Evolutionary conservation across 2,113 vertebrate species (phyloP).

Genomic region (Pseudorectes ferrugineus): DNA sequence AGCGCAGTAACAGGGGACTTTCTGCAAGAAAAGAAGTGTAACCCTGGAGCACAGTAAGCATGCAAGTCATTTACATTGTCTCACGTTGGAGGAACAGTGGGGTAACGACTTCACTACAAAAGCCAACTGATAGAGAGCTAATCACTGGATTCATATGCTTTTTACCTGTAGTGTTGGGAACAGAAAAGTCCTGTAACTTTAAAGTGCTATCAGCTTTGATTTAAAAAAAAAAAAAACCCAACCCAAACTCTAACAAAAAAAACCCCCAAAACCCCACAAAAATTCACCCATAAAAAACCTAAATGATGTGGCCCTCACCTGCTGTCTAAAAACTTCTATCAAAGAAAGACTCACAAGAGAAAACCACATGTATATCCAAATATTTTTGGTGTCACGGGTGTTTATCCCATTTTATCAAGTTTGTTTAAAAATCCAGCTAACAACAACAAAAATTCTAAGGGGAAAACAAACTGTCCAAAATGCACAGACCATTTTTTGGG

Average conservation of each 20-base stretch:
- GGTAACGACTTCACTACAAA: neutral
- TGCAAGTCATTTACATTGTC: neutral
- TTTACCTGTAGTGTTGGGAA: neutral
- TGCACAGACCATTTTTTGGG: neutral
- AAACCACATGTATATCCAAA: neutral
- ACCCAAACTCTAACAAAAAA: neutral
- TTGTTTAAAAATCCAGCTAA: neutral
- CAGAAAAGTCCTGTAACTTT: neutral
- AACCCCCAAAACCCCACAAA: neutral
- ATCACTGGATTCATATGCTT: neutral
- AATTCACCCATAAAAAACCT: fast-evolving
- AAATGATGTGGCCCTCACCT: neutral
- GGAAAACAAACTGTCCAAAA: neutral
- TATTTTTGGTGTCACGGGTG: neutral
- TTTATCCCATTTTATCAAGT: neutral
- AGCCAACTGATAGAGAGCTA: neutral
- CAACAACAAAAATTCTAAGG: neutral
- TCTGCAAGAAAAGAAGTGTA: neutral
- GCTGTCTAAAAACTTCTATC: neutral
- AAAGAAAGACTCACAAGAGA: neutral
- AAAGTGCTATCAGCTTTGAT: neutral
- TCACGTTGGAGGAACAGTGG: neutral
- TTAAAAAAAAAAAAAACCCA: neutral
- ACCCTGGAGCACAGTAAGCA: neutral
- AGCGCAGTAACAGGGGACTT: neutral